Percentiles rank a stretch among this genome's conserved stretches.
Conservation (phyloP, 37 sponge, comb jelly and placozoan species). For the Lycopodina hypogea region DNA sequence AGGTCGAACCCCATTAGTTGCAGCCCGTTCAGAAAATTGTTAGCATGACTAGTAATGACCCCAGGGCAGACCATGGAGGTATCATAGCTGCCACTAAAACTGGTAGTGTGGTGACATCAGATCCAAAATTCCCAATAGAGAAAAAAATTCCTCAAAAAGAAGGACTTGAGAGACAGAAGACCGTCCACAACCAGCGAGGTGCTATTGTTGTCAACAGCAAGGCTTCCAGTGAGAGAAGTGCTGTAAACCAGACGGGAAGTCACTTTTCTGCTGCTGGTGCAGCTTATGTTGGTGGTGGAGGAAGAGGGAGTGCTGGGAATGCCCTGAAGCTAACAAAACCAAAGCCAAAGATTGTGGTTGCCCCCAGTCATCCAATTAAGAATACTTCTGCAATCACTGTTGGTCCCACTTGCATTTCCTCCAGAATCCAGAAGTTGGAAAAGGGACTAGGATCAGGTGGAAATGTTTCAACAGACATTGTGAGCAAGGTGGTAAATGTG, state of each 20-base stretch:
- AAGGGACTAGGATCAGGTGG: neutral
- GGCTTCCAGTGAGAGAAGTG: constrained; percentile 13
- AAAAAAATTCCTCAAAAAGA: constrained; percentile 52
- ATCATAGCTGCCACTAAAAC: neutral
- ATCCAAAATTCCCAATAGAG: neutral
- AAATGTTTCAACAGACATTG: neutral
- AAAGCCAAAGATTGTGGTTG: constrained; percentile 40
- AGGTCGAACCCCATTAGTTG: neutral
- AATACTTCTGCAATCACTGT: neutral
- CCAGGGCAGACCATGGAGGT: constrained; percentile 7
- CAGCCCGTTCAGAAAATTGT: neutral
- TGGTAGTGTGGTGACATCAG: neutral
- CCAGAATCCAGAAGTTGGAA: constrained; percentile 52
- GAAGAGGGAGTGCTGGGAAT: neutral
- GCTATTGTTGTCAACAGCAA: neutral
- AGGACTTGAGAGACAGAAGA: constrained; percentile 44
- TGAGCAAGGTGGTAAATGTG: neutral
- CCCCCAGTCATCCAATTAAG: constrained; percentile 18
- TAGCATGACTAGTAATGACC: neutral
- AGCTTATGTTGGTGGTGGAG: neutral
- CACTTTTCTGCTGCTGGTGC: neutral
- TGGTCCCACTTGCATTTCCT: constrained; percentile 34
- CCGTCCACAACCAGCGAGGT: constrained; percentile 17
- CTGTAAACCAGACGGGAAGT: constrained; percentile 12
- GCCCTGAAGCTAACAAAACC: neutral